Evolutionary conservation across 2,888 invertebrate genomes (phyloP), one percentile per base, ranked within the genome.

Genomic region (Ypsolopha sequella): DNA sequence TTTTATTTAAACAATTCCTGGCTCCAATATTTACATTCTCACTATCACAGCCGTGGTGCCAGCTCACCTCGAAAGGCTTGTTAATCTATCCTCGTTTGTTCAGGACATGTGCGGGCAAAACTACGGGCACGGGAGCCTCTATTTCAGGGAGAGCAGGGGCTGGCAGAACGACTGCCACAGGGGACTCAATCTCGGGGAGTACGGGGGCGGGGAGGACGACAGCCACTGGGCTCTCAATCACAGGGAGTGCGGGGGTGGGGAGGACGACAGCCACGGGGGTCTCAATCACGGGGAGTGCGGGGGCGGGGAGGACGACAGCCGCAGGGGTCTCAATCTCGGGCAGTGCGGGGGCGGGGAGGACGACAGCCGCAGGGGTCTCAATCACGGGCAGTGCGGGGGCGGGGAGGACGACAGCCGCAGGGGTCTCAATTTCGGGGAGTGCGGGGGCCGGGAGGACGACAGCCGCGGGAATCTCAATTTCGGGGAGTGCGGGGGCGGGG

Each of bases 291-390:
- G 57, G 57, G 3, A 56, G 50, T 14, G 43, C 55, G 4, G 56
- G 55, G 6, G 49, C 52, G 7, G 53, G 53, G 39, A 51, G 41
- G 7, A 52, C 48, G 9, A 52, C 24, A 11, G 46, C 9, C 6
- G 2, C 51, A 39, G 52, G 54, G 39, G 10, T 41, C 2, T 45
- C 53, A 14, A 51, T 52, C n/a, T 49, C 58, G 6, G 60, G 61
- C 7, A 55, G 43, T 0, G 48, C 53, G 34, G 61, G 52, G n/a
- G 52, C 41, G 0, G 57, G 56, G 7, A 57, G 34, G 6, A 48
- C 52, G 24, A 50, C 38, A 1, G 56, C 52, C 6, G 11, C 49
- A 13, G 57, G 59, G n/a, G 41, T 10, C 9, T 13, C 38, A 3
- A 51, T 51, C 4, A 41, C 55, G 39, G 57, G 57, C 4, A 54